Evolutionary conservation across 2,797 vertebrate genomes (phyloP).

Genomic region (Myripristis jacobus): DNA sequence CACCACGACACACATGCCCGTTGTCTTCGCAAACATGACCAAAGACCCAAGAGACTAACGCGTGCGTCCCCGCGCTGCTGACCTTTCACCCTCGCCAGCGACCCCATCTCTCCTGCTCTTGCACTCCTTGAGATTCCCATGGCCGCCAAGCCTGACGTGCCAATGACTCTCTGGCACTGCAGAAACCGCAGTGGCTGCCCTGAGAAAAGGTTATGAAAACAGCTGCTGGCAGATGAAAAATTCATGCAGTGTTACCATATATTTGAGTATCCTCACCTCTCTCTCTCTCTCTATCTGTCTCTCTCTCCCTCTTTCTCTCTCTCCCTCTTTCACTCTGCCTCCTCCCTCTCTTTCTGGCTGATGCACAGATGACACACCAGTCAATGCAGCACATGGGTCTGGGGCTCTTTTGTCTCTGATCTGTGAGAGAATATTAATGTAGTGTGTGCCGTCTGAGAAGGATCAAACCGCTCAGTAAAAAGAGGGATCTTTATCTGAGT

Average conservation of each 20-base stretch:
- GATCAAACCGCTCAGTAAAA: slow-evolving; percentile 67
- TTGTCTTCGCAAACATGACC: slow-evolving; percentile 59
- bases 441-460: slow-evolving; percentile 63
- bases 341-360: slow-evolving; percentile 53
- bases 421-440: slow-evolving; percentile 73
- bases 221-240: slow-evolving; percentile 79
- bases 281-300: slow-evolving; percentile 7
- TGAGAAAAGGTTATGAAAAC: slow-evolving; percentile 74
- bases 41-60: slow-evolving; percentile 35
- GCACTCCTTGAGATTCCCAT: slow-evolving; percentile 35
- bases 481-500: slow-evolving; percentile 65
- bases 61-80: slow-evolving; percentile 41
- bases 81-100: slow-evolving; percentile 43
- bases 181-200: slow-evolving; percentile 59
- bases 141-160: slow-evolving; percentile 49
- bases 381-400: slow-evolving; percentile 64
- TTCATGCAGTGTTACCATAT: slow-evolving; percentile 70
- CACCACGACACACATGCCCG: slow-evolving; percentile 44
- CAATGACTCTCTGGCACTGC: slow-evolving; percentile 55
- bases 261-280: slow-evolving; percentile 67
- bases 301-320: slow-evolving; percentile 24
- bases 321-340: slow-evolving; percentile 18
- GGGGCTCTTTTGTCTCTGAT: slow-evolving; percentile 68
- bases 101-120: slow-evolving; percentile 38
- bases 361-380: slow-evolving; percentile 73